These are phyloP conservation scores for Thereva unica DNA, from an alignment of 2,888 invertebrate genomes.

Conservation along the genomic window DNA sequence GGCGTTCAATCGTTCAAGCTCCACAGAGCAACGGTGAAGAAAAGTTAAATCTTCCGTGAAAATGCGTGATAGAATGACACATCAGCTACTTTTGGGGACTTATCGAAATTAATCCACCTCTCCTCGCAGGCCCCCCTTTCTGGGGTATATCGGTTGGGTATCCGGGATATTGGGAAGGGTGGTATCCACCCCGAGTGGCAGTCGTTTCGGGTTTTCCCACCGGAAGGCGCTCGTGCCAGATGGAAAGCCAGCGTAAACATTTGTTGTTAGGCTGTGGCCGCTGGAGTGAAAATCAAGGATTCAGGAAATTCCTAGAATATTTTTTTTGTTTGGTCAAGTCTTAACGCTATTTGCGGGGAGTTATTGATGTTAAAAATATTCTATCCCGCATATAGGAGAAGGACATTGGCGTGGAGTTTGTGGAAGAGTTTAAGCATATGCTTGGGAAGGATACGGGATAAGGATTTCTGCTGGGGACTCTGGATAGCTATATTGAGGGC, in stretches of 20 bases:
- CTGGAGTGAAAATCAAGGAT: slow-evolving; percentile 35
- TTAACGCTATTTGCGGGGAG: background rate
- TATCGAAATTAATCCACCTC: slow-evolving; percentile 41
- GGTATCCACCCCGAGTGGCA: background rate
- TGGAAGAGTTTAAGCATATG: too few relatives aligned
- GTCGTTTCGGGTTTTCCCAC: slow-evolving; percentile 20
- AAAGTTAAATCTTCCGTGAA: slow-evolving; percentile 56
- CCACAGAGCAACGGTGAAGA: slow-evolving; percentile 2
- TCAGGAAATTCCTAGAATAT: slow-evolving; percentile 31
- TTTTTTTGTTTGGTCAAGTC: slow-evolving; percentile 38
- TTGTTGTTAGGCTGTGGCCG: slow-evolving; percentile 13
- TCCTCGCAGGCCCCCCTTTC: background rate
- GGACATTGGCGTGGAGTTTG: too few relatives aligned
- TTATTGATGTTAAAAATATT: too few relatives aligned
- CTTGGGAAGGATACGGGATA: background rate
- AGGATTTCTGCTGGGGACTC: slow-evolving; percentile 15
- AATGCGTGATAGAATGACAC: slow-evolving; percentile 45
- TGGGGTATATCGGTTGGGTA: background rate
- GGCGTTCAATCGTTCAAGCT: slow-evolving; percentile 26
- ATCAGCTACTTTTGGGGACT: slow-evolving; percentile 43
- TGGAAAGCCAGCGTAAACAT: slow-evolving; percentile 15
- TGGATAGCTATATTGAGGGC: slow-evolving; percentile 7
- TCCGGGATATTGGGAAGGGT: slow-evolving; percentile 6
- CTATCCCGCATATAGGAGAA: too few relatives aligned
- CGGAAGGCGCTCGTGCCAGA: slow-evolving; percentile 18